These are phyloP conservation scores for Protosalanx chinensis DNA, from an alignment of 2,797 vertebrate species.

Conservation along the genomic window DNA sequence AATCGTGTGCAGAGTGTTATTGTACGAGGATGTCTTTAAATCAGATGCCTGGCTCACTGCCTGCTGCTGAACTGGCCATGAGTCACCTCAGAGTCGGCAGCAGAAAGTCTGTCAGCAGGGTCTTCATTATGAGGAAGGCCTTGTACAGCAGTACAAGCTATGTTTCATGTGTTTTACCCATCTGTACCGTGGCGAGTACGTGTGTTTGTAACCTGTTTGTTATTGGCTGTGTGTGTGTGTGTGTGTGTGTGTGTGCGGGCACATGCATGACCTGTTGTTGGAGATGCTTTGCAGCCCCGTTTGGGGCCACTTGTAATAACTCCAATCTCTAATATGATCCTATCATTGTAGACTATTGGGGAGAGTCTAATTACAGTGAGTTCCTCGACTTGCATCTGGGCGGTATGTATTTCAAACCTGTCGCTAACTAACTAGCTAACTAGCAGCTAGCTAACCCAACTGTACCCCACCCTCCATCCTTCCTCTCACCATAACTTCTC, in stretches of 20 bases:
- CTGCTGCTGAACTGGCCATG: conserved; percentile 18
- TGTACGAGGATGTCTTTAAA: background rate
- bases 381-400: conserved; percentile 99
- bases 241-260: conserved; percentile 29
- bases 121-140: conserved; percentile 46
- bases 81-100: conserved; percentile 40
- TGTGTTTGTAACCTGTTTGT: conserved; percentile 49
- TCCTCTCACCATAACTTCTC: conserved; percentile 8
- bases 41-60: conserved; percentile 18
- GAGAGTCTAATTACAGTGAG: conserved; percentile 99
- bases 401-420: conserved; percentile 98
- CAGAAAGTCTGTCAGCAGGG: conserved; percentile 59
- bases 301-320: conserved; percentile 73
- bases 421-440: conserved; percentile 73
- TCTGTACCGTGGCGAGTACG: conserved; percentile 57
- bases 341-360: conserved; percentile 99
- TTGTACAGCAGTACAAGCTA: conserved; percentile 37
- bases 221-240: conserved; percentile 14
- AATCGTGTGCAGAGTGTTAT: conserved; percentile 1
- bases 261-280: conserved; percentile 69
- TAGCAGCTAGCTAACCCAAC: conserved; percentile 83
- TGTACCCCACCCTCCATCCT: conserved; percentile 18
- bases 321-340: conserved; percentile 93
- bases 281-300: conserved; percentile 33
- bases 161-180: conserved; percentile 41